Conservation (phyloP, 2,797 vertebrate species). For the Enteromius treurensis region DNA sequence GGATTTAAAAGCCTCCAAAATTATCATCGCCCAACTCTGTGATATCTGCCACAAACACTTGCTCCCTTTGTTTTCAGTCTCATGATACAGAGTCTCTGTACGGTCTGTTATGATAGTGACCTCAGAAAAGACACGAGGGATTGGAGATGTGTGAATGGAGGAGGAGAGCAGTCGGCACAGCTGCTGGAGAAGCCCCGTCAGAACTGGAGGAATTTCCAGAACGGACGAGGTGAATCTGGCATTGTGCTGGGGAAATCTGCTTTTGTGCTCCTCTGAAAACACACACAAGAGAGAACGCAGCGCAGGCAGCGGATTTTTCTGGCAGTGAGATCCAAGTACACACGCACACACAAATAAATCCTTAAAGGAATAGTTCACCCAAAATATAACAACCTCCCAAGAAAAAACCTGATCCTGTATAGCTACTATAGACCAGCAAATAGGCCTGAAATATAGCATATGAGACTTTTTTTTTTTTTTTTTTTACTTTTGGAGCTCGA, state of each 20-base stretch:
- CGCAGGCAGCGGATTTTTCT: neutral
- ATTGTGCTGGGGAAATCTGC: conserved; percentile 28
- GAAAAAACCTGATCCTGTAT: neutral
- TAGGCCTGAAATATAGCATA: neutral
- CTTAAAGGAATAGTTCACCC: conserved; percentile 17
- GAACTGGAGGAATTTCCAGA: conserved; percentile 30
- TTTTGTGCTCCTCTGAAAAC: conserved; percentile 31
- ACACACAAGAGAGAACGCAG: neutral
- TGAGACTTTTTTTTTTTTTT: neutral
- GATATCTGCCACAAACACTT: conserved; percentile 8
- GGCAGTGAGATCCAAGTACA: conserved; percentile 8
- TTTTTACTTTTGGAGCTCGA: neutral
- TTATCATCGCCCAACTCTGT: no score
- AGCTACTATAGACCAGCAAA: neutral
- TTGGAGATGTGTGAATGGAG: neutral
- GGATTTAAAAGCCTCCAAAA: neutral
- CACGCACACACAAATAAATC: neutral
- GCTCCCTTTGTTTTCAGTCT: neutral
- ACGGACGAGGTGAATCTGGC: conserved; percentile 32
- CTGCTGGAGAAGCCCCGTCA: conserved; percentile 6
- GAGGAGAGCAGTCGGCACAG: neutral
- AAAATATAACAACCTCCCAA: neutral
- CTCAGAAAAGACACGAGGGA: conserved; percentile 8
- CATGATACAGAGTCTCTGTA: neutral
- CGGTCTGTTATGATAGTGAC: neutral